These are phyloP conservation scores for Echeneis naucrates DNA, from an alignment of 2,797 vertebrate species.

Conservation along the genomic window DNA sequence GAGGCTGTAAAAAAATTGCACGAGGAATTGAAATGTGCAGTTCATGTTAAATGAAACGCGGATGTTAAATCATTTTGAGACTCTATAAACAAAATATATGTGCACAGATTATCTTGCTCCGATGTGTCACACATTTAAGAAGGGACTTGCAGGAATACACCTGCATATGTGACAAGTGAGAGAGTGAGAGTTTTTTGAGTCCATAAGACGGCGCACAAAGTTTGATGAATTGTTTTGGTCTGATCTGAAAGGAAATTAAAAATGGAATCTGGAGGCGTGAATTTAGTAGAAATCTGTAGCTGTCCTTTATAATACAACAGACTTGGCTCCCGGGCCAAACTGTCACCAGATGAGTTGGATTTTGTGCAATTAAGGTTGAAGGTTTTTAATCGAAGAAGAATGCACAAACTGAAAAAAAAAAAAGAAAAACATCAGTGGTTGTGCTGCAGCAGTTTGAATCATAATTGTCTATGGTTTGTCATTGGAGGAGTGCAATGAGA, in stretches of 20 bases:
- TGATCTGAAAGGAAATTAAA: slow-evolving; percentile 5
- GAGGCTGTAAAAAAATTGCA: slow-evolving; percentile 26
- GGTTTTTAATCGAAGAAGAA: slow-evolving; percentile 1
- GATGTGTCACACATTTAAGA: not conserved
- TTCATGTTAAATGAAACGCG: slow-evolving; percentile 10
- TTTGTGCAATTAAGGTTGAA: not conserved
- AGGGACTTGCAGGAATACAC: slow-evolving; percentile 1
- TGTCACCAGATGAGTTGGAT: not conserved
- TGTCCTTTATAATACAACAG: not conserved
- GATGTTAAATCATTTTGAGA: not conserved
- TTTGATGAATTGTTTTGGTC: not conserved
- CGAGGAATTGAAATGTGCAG: slow-evolving; percentile 24
- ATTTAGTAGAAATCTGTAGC: not conserved
- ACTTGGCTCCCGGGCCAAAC: not conserved
- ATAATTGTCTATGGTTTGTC: not conserved
- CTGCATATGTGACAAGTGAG: not conserved
- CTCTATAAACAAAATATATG: slow-evolving; percentile 13
- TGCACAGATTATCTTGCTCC: slow-evolving; percentile 15
- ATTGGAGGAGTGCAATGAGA: not conserved
- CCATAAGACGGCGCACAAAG: not conserved
- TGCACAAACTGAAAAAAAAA: not conserved
- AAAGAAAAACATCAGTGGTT: not conserved
- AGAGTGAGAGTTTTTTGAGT: too few relatives aligned
- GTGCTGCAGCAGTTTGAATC: not conserved
- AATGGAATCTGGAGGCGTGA: not conserved